These are phyloP conservation scores for Pao palembangensis DNA, from an alignment of 2,113 vertebrate genomes.

Conservation along the genomic window DNA sequence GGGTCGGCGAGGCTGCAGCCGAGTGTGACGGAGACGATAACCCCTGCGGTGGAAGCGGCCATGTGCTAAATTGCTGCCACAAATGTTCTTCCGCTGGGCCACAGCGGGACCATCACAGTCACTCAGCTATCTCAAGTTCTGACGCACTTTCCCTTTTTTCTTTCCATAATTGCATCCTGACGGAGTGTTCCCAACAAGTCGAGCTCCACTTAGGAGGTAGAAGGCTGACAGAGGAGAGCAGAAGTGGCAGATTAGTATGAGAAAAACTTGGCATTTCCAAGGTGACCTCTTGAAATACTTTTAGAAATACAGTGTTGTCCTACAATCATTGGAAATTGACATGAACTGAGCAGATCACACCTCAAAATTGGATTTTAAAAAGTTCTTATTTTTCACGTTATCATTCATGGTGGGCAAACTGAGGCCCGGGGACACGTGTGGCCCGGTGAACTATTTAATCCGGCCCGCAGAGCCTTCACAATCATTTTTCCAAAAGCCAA, in stretches of 20 bases:
- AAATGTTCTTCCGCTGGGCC: constrained; percentile 56
- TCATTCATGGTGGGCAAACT: too few species aligned
- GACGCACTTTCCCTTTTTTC: constrained; percentile 30
- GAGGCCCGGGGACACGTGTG: too few species aligned
- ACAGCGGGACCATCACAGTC: constrained; percentile 26
- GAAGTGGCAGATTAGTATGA: background rate
- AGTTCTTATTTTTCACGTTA: too few species aligned
- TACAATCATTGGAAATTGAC: too few species aligned
- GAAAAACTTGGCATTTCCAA: too few species aligned
- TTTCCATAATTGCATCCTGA: constrained; percentile 48
- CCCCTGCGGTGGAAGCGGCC: constrained; percentile 60
- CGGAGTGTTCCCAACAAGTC: constrained; percentile 20
- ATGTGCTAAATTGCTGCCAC: constrained; percentile 74
- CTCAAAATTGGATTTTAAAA: too few species aligned
- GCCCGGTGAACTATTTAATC: too few species aligned
- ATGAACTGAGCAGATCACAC: too few species aligned
- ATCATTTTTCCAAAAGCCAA: too few species aligned
- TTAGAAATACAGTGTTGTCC: too few species aligned
- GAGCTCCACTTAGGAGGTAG: constrained; percentile 20
- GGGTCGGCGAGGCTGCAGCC: constrained; percentile 39
- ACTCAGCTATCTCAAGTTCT: constrained; percentile 34
- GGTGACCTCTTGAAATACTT: too few species aligned
- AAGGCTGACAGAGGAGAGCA: constrained; percentile 21
- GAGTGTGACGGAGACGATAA: constrained; percentile 69
- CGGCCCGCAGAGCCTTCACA: too few species aligned